phyloP scores from a whole-genome alignment of 2,113 vertebrate genomes.

The Odocoileus virginianus region DNA sequence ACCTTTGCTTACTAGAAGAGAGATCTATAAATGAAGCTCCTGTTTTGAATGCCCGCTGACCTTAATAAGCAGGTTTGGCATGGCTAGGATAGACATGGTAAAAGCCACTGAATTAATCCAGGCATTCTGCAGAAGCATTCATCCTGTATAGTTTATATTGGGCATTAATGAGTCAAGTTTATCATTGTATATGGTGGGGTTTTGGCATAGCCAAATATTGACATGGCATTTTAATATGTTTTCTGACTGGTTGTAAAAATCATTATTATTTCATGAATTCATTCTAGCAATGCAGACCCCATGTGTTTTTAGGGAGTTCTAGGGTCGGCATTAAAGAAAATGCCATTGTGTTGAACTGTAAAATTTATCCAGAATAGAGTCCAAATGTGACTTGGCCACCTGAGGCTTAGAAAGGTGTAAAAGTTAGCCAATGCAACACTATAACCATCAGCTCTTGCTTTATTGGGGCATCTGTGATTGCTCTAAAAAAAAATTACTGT shows the following conservation, averaged over 20 bases:
- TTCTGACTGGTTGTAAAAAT: conserved; percentile 2
- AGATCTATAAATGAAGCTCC: not conserved
- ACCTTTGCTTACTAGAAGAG: not conserved
- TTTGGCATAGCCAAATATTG: not conserved
- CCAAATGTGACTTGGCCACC: conserved; percentile 75
- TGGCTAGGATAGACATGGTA: not conserved
- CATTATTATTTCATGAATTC: conserved; percentile 35
- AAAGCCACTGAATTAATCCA: not conserved
- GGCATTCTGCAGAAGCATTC: not conserved
- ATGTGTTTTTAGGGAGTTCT: conserved; percentile 22
- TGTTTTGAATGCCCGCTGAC: not conserved
- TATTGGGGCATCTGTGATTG: not conserved
- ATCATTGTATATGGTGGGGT: not conserved
- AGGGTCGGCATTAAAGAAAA: not conserved
- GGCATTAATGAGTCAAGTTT: not conserved
- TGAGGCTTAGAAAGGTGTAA: conserved; percentile 65
- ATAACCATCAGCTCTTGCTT: not conserved
- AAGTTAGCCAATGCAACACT: not conserved
- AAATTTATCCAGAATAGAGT: conserved; percentile 78
- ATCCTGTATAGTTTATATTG: not conserved
- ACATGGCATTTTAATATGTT: conserved; percentile 1
- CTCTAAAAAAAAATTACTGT: not conserved
- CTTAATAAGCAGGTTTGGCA: not conserved
- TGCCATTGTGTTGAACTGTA: conserved; percentile 33
- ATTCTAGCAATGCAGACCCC: not conserved